phyloP scores from a whole-genome alignment of 2,888 invertebrate genomes.

The Lasioglossum leucozonium region DNA sequence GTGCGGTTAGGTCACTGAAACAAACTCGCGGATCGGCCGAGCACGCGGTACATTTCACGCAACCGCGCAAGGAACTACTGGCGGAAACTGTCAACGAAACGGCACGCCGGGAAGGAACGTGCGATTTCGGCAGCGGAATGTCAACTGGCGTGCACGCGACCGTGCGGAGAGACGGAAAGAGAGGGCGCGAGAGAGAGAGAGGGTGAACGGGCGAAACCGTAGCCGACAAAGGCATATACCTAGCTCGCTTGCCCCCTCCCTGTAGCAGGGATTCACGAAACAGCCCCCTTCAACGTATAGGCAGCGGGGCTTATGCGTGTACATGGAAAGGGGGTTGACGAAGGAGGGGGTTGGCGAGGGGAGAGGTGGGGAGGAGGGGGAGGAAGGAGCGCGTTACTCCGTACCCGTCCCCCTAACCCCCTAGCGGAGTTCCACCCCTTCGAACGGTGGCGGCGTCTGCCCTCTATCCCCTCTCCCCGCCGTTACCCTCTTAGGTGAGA shows the following conservation, averaged over 20 bases:
- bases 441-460: slow-evolving; percentile 21
- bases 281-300: slow-evolving; percentile 66
- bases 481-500: slow-evolving; percentile 78
- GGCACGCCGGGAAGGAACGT: slow-evolving; percentile 59
- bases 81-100: slow-evolving; percentile 43
- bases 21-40: neutral
- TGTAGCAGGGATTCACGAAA: slow-evolving; percentile 58
- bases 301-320: slow-evolving; percentile 52
- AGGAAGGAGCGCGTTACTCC: slow-evolving; percentile 59
- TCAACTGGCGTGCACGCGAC: slow-evolving; percentile 76
- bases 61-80: slow-evolving; percentile 24
- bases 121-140: slow-evolving; percentile 77
- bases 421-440: slow-evolving; percentile 47
- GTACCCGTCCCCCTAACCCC: slow-evolving; percentile 48
- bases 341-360: neutral
- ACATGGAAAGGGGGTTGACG: slow-evolving; percentile 32
- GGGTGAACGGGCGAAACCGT: neutral
- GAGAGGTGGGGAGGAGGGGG: neutral
- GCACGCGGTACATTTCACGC: slow-evolving; percentile 24
- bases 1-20: neutral
- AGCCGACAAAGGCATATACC: slow-evolving; percentile 77
- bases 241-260: slow-evolving; percentile 61
- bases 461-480: slow-evolving; percentile 51
- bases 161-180: slow-evolving; percentile 48
- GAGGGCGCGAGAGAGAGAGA: neutral